Evolutionary conservation across 2,888 invertebrate genomes (phyloP).

Genomic region (Nipponacmea schrenckii): DNA sequence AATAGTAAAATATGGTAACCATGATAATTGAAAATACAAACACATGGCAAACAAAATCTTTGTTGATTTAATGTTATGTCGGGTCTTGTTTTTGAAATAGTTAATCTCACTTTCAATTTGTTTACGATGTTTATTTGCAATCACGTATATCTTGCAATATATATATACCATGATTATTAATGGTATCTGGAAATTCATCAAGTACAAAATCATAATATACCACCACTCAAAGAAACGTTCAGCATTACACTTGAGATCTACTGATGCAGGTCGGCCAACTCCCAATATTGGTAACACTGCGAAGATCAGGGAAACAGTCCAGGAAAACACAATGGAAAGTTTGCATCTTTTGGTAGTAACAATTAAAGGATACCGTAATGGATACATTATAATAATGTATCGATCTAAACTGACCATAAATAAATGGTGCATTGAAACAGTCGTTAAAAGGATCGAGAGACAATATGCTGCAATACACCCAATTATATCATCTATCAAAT

Average conservation of each 20-base stretch:
- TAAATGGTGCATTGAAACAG: conserved; percentile 16
- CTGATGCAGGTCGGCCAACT: neutral
- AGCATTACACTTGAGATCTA: neutral
- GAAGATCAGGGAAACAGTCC: neutral
- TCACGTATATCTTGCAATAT: conserved; percentile 12
- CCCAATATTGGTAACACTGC: conserved; percentile 6
- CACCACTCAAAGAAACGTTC: conserved; percentile 12
- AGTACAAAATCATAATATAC: conserved; percentile 5
- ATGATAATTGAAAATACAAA: conserved; percentile 11
- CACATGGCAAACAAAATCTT: conserved; percentile 11
- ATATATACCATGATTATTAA: neutral
- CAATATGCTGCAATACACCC: conserved; percentile 1
- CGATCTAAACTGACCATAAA: conserved; percentile 11
- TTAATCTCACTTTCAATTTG: neutral
- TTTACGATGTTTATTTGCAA: neutral
- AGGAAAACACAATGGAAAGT: neutral
- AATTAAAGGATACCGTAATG: conserved; percentile 3
- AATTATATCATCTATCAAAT: neutral
- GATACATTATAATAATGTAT: neutral
- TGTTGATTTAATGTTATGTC: neutral
- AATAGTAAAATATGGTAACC: conserved; percentile 13
- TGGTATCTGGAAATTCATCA: neutral
- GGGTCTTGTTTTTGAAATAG: neutral
- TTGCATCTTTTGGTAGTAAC: neutral
- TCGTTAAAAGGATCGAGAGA: neutral